Percentiles rank a stretch among this genome's conserved stretches.
Conservation (phyloP, 2,797 vertebrate species). For the Mergus octosetaceus region DNA sequence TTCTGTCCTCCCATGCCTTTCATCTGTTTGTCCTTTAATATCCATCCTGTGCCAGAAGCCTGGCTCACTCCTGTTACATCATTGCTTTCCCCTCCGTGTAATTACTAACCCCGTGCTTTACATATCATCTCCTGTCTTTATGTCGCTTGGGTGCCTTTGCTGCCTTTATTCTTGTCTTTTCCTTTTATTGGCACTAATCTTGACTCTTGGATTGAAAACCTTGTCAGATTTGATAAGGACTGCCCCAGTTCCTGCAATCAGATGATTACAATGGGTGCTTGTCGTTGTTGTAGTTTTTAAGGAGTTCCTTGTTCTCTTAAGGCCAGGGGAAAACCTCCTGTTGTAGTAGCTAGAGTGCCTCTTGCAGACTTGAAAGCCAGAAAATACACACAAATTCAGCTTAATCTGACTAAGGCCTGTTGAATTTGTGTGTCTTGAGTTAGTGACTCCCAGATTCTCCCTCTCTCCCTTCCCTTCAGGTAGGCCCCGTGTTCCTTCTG, state of each 20-base stretch:
- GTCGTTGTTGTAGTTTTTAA: not conserved
- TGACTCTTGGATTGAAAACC: not conserved
- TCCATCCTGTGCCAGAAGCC: not conserved
- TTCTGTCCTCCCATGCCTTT: not conserved
- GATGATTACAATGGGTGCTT: not conserved
- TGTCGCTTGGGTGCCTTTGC: not conserved
- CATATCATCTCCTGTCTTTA: not conserved
- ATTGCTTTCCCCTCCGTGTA: not conserved
- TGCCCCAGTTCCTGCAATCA: not conserved
- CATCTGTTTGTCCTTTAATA: not conserved
- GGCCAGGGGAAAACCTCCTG: not conserved
- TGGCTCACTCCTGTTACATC: not conserved
- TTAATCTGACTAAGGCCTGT: not conserved
- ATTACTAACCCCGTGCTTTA: not conserved
- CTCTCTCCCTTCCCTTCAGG: not conserved
- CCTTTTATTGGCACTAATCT: not conserved
- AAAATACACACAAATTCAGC: not conserved
- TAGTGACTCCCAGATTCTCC: not conserved
- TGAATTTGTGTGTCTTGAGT: not conserved
- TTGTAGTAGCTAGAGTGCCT: not conserved
- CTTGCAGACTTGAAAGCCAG: not conserved
- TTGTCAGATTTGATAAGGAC: not conserved
- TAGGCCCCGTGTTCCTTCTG: not conserved
- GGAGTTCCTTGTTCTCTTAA: not conserved
- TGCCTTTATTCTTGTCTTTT: not conserved